Base-by-base conservation (phyloP, 2,888 invertebrate species). In the Zele albiditarsus region DNA sequence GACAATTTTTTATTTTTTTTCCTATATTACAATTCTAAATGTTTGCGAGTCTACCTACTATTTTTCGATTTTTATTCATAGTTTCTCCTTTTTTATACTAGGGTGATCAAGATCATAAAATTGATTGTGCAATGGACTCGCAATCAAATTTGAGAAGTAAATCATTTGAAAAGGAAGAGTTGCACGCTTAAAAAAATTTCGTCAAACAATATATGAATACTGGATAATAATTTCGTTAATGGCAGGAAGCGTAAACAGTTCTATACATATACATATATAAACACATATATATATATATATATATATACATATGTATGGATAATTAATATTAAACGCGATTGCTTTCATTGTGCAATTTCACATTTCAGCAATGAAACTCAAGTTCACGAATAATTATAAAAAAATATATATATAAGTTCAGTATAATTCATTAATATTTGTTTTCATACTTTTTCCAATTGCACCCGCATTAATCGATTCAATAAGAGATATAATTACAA, bases 171-270 rank as follows among this genome's bases (percentile, higher is more conserved):
- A 38, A 53, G 5, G 20, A 53, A 8, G 23, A 16, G 46, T 46
- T 10, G 0, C 14, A 23, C 25, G 28, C 16, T 16, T 58, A 23
- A 58, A 25, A 62, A 25, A 65, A 65, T 46, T 46, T 53, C 46
- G 46, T 46, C 46, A 46, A 53, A 20, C 20, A 20, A 49, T 53
- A 53, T 20, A 53, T 20, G 20, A 69, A 69, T 69, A 69, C 68
- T 69, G 68, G 31, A 69, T 49, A 57, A 53, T 69, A 53, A 31
- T 69, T 69, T 69, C 27, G 33, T 49, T 23, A 73, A 73, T 73
- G 73, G 68, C 75, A 72, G 74, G 68, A 71, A 73, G 71, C 53
- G 23, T 71, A 71, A 71, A 65, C 23, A 65, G 27, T 65, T 65
- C 31, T 65, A 65, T 65, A 8, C 23, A 65, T 38, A 10, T 14